Evolutionary conservation across 2,797 vertebrate genomes (phyloP).

Genomic region (Podarcis siculus): DNA sequence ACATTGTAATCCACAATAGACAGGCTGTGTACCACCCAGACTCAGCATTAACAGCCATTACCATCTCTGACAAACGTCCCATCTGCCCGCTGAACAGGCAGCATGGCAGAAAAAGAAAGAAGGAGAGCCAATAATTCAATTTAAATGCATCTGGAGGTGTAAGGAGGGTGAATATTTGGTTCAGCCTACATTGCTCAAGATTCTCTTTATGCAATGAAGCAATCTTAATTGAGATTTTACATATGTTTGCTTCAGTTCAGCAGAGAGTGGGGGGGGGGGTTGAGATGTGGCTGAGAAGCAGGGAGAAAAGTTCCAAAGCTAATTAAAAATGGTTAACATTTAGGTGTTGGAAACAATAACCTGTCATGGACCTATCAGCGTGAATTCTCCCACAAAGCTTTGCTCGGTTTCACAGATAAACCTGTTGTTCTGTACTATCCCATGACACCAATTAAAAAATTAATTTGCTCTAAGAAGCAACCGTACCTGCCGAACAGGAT

Average conservation of each 20-base stretch:
- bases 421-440: conserved; percentile 22
- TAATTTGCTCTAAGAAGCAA: conserved; percentile 40
- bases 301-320: conserved; percentile 40
- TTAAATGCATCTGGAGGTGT: neutral
- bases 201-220: conserved; percentile 46
- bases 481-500: conserved; percentile 29
- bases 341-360: conserved; percentile 63
- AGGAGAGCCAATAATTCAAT: too few species aligned
- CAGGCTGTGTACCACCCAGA: too few species aligned
- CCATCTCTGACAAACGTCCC: neutral
- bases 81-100: neutral
- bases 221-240: conserved; percentile 71
- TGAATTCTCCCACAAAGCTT: conserved; percentile 66
- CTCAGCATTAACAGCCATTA: too few species aligned
- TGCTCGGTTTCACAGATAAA: conserved; percentile 60
- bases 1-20: too few species aligned
- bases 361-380: conserved; percentile 53
- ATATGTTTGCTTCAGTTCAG: conserved; percentile 57
- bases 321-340: conserved; percentile 67
- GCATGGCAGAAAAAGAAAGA: neutral
- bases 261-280: conserved; percentile 35
- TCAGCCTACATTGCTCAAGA: neutral
- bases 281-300: conserved; percentile 30
- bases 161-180: too few species aligned
- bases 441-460: conserved; percentile 57